These are phyloP conservation scores for Grammomys dolichurus DNA, from an alignment of 2,113 vertebrate species.

Conservation along the genomic window DNA sequence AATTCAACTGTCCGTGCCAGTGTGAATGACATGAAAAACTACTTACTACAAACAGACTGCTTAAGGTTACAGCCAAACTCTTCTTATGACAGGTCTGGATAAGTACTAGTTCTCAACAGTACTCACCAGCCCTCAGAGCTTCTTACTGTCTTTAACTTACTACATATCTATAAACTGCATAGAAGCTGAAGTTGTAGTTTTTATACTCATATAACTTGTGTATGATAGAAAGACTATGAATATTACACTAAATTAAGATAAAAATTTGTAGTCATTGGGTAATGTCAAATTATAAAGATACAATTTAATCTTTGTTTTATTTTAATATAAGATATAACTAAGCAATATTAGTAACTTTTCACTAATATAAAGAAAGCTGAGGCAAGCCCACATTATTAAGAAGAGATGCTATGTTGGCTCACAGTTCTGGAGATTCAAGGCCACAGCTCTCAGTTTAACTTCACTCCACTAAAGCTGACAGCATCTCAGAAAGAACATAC, in stretches of 20 bases:
- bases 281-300: conserved; percentile 23
- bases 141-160: neutral
- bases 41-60: neutral
- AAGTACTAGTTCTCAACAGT: neutral
- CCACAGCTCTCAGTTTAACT: neutral
- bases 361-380: neutral
- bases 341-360: neutral
- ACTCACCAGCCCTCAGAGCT: neutral
- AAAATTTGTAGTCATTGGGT: neutral
- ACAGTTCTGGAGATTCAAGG: neutral
- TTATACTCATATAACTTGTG: conserved; percentile 21
- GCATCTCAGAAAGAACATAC: neutral
- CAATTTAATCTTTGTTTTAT: neutral
- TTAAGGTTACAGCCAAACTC: conserved; percentile 21
- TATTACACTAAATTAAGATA: neutral
- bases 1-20: neutral
- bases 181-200: neutral
- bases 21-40: neutral
- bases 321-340: neutral
- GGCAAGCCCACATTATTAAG: neutral
- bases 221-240: conserved; percentile 31
- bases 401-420: neutral
- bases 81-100: neutral
- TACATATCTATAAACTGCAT: conserved; percentile 16
- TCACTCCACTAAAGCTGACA: neutral